Percentiles rank a stretch among this genome's conserved stretches.
phyloP scores from a whole-genome alignment of 2,888 invertebrate species.

The Drosophila cognata region DNA sequence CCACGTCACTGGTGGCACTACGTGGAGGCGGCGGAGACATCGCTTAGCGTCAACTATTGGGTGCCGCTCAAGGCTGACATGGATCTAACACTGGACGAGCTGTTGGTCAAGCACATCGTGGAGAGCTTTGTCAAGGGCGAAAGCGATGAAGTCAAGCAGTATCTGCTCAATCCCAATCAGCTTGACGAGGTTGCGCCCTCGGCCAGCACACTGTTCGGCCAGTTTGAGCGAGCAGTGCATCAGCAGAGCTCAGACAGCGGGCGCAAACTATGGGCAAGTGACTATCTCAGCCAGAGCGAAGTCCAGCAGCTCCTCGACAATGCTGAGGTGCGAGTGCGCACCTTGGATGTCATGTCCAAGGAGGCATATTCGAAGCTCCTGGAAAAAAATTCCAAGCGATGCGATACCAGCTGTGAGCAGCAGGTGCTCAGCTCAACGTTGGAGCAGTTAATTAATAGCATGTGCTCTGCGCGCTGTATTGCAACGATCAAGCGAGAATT shows the following conservation, averaged over 20 bases:
- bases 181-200: slow-evolving; percentile 79
- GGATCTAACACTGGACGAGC: slow-evolving; percentile 86
- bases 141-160: slow-evolving; percentile 85
- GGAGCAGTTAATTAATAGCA: slow-evolving; percentile 87
- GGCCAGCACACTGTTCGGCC: slow-evolving; percentile 52
- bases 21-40: slow-evolving; percentile 93
- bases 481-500: slow-evolving; percentile 86
- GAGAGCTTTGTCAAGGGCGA: slow-evolving; percentile 87
- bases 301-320: slow-evolving; percentile 11
- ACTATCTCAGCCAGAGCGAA: slow-evolving; percentile 49
- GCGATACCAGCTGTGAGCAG: not conserved
- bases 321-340: slow-evolving; percentile 2
- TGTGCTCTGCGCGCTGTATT: slow-evolving; percentile 88
- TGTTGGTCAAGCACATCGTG: slow-evolving; percentile 89
- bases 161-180: slow-evolving; percentile 90
- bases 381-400: slow-evolving; percentile 54
- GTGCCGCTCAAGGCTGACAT: slow-evolving; percentile 87
- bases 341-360: slow-evolving; percentile 55
- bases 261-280: slow-evolving; percentile 50
- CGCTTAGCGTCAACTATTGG: slow-evolving; percentile 89
- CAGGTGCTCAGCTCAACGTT: slow-evolving; percentile 53
- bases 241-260: slow-evolving; percentile 20
- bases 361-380: slow-evolving; percentile 53
- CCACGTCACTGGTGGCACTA: slow-evolving; percentile 99
- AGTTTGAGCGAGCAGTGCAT: slow-evolving; percentile 50